Percentiles rank a stretch among this genome's conserved stretches.
Evolutionary conservation across 1,140 invertebrate species (phyloP).

Genomic region (Stratiolaelaps scimitus): DNA sequence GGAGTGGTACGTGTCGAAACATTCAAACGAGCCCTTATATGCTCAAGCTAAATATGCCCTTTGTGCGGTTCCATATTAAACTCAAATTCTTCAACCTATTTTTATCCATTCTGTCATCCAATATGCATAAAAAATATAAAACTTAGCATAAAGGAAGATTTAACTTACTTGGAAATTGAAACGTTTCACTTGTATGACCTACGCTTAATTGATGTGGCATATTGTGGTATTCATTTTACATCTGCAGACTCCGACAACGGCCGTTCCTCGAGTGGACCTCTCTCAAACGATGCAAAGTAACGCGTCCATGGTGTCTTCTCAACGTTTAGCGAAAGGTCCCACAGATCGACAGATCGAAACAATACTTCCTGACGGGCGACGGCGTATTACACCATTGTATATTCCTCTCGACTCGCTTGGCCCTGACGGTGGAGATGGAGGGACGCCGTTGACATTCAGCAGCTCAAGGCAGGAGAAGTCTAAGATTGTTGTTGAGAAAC

Average conservation of each 20-base stretch:
- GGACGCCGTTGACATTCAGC: conserved; percentile 50
- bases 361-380: conserved; percentile 74
- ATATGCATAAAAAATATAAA: no score
- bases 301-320: conserved; percentile 12
- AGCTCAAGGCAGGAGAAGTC: conserved; percentile 63
- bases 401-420: conserved; percentile 51
- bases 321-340: conserved; percentile 45
- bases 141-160: no score
- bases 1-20: background rate
- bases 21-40: no score
- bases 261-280: background rate
- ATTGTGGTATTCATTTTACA: background rate
- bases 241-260: background rate
- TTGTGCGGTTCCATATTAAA: background rate
- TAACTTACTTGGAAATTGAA: no score
- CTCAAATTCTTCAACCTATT: background rate
- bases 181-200: no score
- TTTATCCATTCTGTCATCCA: no score
- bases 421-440: conserved; percentile 11
- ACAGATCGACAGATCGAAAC: conserved; percentile 91
- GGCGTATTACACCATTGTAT: conserved; percentile 89
- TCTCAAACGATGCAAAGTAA: conserved; percentile 21
- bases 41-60: background rate
- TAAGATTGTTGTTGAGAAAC: conserved; percentile 64
- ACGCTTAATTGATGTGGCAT: no score